These are phyloP conservation scores for Liparis tanakae DNA, from an alignment of 2,797 vertebrate species.

Conservation along the genomic window DNA sequence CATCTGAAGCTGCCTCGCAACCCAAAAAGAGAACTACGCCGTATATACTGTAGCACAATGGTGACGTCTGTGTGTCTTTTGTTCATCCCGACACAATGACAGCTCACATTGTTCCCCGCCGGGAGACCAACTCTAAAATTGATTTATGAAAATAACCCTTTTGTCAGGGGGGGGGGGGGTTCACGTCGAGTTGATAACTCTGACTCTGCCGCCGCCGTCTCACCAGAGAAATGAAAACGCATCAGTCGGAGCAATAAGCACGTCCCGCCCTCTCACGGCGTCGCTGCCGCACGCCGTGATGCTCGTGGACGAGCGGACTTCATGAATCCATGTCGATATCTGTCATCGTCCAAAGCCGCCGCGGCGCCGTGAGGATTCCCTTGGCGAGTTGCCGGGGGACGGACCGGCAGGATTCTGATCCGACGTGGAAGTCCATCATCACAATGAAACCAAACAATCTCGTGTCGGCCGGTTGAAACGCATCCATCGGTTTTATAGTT, in stretches of 20 bases:
- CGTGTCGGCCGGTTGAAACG: conserved; percentile 3
- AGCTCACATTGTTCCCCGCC: conserved; percentile 40
- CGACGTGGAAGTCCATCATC: background rate
- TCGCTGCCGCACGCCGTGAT: background rate
- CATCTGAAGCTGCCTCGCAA: conserved; percentile 3
- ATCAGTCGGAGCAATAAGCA: conserved; percentile 6
- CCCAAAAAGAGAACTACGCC: background rate
- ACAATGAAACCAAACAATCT: background rate
- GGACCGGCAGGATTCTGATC: conserved; percentile 17
- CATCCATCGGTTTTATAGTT: background rate
- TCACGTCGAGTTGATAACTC: conserved; percentile 36
- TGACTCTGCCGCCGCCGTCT: conserved; percentile 27
- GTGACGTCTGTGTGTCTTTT: conserved; percentile 11
- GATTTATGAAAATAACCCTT: conserved; percentile 54
- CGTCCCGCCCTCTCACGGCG: conserved; percentile 12
- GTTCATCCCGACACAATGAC: conserved; percentile 26
- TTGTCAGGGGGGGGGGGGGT: conserved; percentile 12
- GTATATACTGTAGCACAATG: background rate
- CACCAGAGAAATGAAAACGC: conserved; percentile 17
- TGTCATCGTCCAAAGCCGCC: background rate
- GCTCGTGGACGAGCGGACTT: conserved; percentile 5
- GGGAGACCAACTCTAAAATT: conserved; percentile 35
- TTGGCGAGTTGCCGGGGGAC: background rate
- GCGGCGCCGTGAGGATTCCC: conserved; percentile 4
- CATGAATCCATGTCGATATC: background rate